Percentiles rank a stretch among this genome's conserved stretches.
Conservation (phyloP, 2,113 vertebrate genomes). For the Rhinolophus ferrumequinum region DNA sequence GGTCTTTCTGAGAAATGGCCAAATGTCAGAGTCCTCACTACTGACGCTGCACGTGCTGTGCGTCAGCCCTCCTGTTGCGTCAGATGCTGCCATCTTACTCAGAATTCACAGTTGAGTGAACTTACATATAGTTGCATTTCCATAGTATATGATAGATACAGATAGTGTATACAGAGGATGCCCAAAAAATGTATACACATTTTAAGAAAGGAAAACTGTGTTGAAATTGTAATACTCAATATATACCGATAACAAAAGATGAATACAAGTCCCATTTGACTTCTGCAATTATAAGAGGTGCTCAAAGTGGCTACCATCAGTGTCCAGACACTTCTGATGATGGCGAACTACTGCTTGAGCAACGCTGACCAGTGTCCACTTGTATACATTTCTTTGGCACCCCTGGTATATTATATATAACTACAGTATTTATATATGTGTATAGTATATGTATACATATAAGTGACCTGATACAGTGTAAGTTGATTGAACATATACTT, state of each 20-base stretch:
- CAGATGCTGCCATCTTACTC: neutral
- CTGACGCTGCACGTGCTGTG: neutral
- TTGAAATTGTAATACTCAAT: too few species aligned
- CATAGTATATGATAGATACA: neutral
- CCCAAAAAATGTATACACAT: too few species aligned
- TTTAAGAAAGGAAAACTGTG: too few species aligned
- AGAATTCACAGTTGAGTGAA: neutral
- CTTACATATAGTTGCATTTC: neutral
- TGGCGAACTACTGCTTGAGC: too few species aligned
- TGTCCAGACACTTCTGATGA: too few species aligned
- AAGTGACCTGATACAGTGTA: neutral
- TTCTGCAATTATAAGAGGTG: too few species aligned
- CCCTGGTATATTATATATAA: neutral
- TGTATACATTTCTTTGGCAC: neutral
- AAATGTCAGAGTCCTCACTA: neutral
- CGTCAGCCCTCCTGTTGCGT: too few species aligned
- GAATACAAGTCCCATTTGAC: too few species aligned
- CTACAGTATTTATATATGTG: neutral
- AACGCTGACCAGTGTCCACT: too few species aligned
- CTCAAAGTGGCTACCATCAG: too few species aligned
- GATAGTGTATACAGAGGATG: neutral
- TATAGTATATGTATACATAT: neutral
- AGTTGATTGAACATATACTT: neutral
- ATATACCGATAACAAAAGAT: too few species aligned
- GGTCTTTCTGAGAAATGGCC: neutral